A percentile compares a stretch with the other conserved stretches of the same genome.
phyloP scores from a whole-genome alignment of 2,113 vertebrate genomes.

The Centropus unirufus region DNA sequence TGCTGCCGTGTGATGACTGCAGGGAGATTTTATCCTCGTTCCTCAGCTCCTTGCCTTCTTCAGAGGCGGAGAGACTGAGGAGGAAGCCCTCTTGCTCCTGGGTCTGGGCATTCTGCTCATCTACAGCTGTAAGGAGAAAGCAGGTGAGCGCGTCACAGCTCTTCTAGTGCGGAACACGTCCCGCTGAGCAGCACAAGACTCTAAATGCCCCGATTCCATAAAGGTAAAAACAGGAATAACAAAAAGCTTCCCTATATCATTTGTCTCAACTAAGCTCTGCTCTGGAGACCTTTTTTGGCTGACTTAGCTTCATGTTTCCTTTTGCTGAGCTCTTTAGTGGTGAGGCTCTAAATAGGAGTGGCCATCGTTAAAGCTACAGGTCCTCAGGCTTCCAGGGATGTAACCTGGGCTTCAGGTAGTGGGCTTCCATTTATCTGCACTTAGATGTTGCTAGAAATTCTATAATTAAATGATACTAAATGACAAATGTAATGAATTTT shows the following conservation, averaged over 20 bases:
- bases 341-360: background rate
- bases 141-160: background rate
- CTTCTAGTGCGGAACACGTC: background rate
- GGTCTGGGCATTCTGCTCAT: constrained; percentile 96
- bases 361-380: background rate
- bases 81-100: constrained; percentile 84
- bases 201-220: background rate
- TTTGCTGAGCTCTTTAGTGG: background rate
- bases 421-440: background rate
- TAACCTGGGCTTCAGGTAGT: background rate
- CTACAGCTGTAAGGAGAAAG: constrained; percentile 83
- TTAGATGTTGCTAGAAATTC: background rate
- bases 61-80: constrained; percentile 73
- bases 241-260: background rate
- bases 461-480: background rate
- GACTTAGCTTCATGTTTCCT: background rate
- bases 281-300: background rate
- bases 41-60: constrained; percentile 74
- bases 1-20: constrained; percentile 76
- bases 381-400: background rate
- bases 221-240: background rate
- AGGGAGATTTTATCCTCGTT: constrained; percentile 77
- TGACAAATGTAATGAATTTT: background rate
- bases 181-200: background rate
- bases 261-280: background rate